A percentile compares a stretch with the other conserved stretches of the same genome.
phyloP scores from a whole-genome alignment of 2,888 invertebrate genomes.

The Glyphotaelius pellucidus region DNA sequence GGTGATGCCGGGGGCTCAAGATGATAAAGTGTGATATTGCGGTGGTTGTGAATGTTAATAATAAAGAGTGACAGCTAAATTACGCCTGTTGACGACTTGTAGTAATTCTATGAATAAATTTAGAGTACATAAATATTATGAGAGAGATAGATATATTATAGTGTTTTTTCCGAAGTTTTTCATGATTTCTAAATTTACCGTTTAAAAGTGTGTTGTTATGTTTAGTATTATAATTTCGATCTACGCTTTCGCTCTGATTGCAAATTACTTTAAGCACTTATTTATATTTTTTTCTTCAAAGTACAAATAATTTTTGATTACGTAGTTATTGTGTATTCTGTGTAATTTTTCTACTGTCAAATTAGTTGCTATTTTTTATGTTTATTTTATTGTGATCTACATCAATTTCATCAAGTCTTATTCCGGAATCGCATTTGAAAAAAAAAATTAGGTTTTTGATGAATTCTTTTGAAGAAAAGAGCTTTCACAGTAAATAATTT shows the following conservation, averaged over 20 bases:
- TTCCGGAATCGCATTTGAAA: not conserved
- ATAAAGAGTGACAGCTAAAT: conserved; percentile 16
- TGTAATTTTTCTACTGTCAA: not conserved
- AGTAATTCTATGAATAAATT: not conserved
- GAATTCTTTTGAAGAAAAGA: not conserved
- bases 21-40: conserved; percentile 16
- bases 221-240: not conserved
- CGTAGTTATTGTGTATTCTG: not conserved
- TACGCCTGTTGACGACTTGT: not conserved
- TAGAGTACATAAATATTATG: not conserved
- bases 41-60: conserved; percentile 41
- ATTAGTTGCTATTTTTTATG: not conserved
- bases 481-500: not conserved
- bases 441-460: not conserved
- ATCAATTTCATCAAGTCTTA: not conserved
- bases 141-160: not conserved
- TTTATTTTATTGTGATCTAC: not conserved
- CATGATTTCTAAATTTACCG: not conserved
- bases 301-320: not conserved
- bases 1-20: not conserved
- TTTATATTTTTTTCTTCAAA: not conserved
- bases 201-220: not conserved
- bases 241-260: not conserved
- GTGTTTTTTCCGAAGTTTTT: not conserved
- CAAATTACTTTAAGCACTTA: not conserved